phyloP scores from a whole-genome alignment of 2,888 invertebrate species.

The Agrypnus murinus region DNA sequence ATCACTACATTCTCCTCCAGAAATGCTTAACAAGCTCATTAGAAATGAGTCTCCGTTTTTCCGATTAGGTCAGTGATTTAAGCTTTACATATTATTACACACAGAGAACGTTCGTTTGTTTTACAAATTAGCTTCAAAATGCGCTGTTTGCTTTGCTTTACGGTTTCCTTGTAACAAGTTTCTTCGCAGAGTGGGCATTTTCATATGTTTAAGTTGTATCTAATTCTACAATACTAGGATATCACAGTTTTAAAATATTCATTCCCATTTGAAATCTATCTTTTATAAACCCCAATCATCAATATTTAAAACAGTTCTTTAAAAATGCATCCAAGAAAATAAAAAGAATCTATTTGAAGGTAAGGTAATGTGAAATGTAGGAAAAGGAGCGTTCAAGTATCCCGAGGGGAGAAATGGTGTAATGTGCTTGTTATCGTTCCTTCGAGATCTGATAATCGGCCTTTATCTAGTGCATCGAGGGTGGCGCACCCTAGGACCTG shows the following conservation, averaged over 20 bases:
- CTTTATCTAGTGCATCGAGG: constrained; percentile 49
- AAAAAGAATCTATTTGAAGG: background rate
- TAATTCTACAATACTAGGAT: background rate
- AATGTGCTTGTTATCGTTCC: constrained; percentile 51
- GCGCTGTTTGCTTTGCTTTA: constrained; percentile 50
- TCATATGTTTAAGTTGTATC: constrained; percentile 33
- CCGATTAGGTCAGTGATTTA: constrained; percentile 61
- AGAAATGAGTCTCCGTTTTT: constrained; percentile 56
- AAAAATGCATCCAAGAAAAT: background rate
- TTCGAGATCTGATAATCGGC: constrained; percentile 51
- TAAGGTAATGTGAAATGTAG: constrained; percentile 35
- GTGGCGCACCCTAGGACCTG: constrained; percentile 50
- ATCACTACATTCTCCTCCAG: constrained; percentile 23
- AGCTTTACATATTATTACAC: constrained; percentile 58
- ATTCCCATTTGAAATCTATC: no score
- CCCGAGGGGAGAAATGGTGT: constrained; percentile 48
- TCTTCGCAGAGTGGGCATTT: constrained; percentile 51
- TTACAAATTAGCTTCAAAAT: constrained; percentile 56
- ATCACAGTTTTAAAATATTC: no score
- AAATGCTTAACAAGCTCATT: constrained; percentile 56
- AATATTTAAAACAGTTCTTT: no score
- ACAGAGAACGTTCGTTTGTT: constrained; percentile 58
- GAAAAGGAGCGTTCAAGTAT: constrained; percentile 41
- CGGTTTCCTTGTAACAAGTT: constrained; percentile 51
- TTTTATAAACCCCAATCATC: no score